Evolutionary conservation across 2,113 vertebrate species (phyloP).

Genomic region (Geococcyx californianus): DNA sequence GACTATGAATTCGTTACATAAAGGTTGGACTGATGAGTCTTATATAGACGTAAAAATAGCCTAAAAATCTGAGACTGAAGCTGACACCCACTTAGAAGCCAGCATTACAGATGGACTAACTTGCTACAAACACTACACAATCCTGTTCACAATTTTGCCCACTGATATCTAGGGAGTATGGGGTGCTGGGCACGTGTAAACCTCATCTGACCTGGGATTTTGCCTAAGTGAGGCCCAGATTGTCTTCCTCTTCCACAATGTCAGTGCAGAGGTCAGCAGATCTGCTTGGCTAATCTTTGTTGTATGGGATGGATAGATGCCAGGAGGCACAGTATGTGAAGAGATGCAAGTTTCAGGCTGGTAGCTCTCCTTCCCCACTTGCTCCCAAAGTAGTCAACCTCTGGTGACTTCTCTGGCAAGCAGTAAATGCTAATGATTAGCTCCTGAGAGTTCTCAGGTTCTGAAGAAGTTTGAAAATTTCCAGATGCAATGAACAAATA

Average conservation of each 20-base stretch:
- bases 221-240: not conserved
- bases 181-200: not conserved
- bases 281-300: not conserved
- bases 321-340: not conserved
- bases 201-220: not conserved
- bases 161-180: not conserved
- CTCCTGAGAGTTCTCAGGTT: not conserved
- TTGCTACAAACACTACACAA: not conserved
- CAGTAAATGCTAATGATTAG: not conserved
- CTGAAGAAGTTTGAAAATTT: not conserved
- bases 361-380: not conserved
- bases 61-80: not conserved
- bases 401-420: not conserved
- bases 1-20: not conserved
- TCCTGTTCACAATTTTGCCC: not conserved
- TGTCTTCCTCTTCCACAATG: not conserved
- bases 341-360: not conserved
- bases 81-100: not conserved
- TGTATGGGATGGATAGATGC: not conserved
- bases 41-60: fast-evolving
- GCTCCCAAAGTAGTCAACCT: not conserved
- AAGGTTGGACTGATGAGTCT: not conserved
- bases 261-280: not conserved
- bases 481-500: not conserved
- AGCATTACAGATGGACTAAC: not conserved